Base-by-base conservation (phyloP, 1,140 invertebrate species). In the Drosophila sturtevanti region DNA sequence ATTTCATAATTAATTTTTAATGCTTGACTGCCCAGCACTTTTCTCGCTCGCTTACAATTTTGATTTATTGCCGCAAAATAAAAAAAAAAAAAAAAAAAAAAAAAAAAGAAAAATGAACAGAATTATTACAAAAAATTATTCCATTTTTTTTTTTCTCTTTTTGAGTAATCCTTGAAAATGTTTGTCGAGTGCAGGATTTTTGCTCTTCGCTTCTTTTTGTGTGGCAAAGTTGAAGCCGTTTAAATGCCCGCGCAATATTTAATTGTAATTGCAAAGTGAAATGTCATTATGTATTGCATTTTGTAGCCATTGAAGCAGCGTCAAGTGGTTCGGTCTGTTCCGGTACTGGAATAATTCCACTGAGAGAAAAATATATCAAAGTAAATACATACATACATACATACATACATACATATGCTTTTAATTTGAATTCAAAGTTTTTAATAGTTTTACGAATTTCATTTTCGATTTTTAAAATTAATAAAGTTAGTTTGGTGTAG, bases 251-350 rank as follows among this genome's bases (percentile, higher is more conserved):
- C 81, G 77, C 81, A 85, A 87, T 87, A 61, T 79, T 78, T 73
- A 76, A 89, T 89, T 87, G 82, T 87, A 79, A 85, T 85, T 85
- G 81, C 81, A 85, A 85, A 85, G 81, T 85, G 81, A 82, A 87
- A 87, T 87, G 84, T 87, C 84, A 87, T 87, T 87, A 86, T 87
- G 69, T 82, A 86, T 87, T 87, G 82, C 84, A 87, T 87, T 79
- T 87, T 87, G 82, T 87, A 82, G 79, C 82, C 79, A 87, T 87
- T 87, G 84, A 87, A 82, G 82, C 82, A 82, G 82, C 84, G 84
- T 87, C 84, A 89, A 86, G 82, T 87, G 82, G 66, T 41, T 65
- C 58, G 64, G 76, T 59, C 68, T 51, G 66, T 76, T 67, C 72
- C 72, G 63, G 52, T 38, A 59, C 52, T 52, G 48, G 31, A 55